A percentile compares a stretch with the other conserved stretches of the same genome.
These are phyloP conservation scores for Argyresthia goedartella DNA, from an alignment of 2,888 invertebrate genomes.

Conservation along the genomic window DNA sequence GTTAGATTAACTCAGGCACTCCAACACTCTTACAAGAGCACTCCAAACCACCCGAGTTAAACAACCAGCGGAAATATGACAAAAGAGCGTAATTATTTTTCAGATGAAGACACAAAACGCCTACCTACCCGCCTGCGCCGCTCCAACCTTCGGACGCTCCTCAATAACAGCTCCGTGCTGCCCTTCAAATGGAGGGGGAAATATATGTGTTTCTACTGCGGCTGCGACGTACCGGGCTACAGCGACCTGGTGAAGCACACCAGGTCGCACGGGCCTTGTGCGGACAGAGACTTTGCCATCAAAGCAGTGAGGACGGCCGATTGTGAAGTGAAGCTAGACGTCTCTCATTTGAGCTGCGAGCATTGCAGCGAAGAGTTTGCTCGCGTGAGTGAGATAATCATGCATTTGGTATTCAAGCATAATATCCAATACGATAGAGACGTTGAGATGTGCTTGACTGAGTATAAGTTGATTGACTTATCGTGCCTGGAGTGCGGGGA, in stretches of 20 bases:
- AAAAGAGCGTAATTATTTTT: slow-evolving; percentile 41
- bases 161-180: slow-evolving; percentile 51
- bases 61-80: slow-evolving; percentile 16
- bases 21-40: too few species aligned
- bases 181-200: slow-evolving; percentile 55
- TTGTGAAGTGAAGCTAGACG: slow-evolving; percentile 46
- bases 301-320: slow-evolving; percentile 35
- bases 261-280: slow-evolving; percentile 32
- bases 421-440: slow-evolving; percentile 28
- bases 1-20: too few species aligned
- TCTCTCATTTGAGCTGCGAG: slow-evolving; percentile 39
- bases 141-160: slow-evolving; percentile 40
- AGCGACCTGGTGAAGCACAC: slow-evolving; percentile 36
- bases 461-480: slow-evolving; percentile 35
- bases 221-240: slow-evolving; percentile 28
- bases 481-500: slow-evolving; percentile 39
- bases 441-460: slow-evolving; percentile 25
- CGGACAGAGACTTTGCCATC: slow-evolving; percentile 32
- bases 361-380: slow-evolving; percentile 28
- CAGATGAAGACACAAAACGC: slow-evolving; percentile 36
- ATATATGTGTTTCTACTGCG: slow-evolving; percentile 53
- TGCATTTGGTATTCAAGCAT: slow-evolving; percentile 36
- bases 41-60: slow-evolving; percentile 10
- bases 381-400: slow-evolving; percentile 23
- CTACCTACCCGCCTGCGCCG: slow-evolving; percentile 20